Base-by-base conservation (phyloP, 1,140 invertebrate species). In the Chironomus tepperi region DNA sequence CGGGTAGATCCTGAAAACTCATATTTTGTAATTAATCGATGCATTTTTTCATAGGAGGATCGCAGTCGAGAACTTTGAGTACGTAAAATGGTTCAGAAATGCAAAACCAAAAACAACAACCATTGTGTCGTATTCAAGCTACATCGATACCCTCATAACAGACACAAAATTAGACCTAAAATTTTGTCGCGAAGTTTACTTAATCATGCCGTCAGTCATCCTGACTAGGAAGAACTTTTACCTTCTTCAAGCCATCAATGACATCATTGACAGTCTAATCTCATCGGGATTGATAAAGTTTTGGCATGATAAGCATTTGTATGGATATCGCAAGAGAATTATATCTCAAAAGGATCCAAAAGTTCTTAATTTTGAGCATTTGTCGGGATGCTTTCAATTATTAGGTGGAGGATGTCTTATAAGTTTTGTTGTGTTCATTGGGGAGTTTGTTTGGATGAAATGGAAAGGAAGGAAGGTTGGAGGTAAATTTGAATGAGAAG, bases 281-380 rank as follows among this genome's bases (percentile, higher is more conserved):
- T 19, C 65, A 70, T n/a, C 65, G 19, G 65, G 65, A 70, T 70
- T 70, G 19, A 70, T 70, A 18, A 10, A 70, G 7, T 70, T 18
- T 70, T 70, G 65, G 65, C 65, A 70, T 57, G 12, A 57, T 57
- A n/a, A 15, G 47, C 47, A 57, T 57, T 15, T 57, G 47, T 57
- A 57, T 57, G 47, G 24, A 34, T 34, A 34, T 34, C 24, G 24
- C 24, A 57, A 57, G 47, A 5, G 12, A 47, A 15, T 10, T 9
- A 12, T n/a, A 12, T 5, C n/a, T 57, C 2, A 47, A 9, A 57
- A 57, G 15, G 12, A 57, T 5, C 47, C 47, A 15, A 57, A 57
- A 57, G 47, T 57, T 57, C 47, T 57, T 0, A 57, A 12, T 15
- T n/a, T 57, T n/a, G 12, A 5, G 5, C 47, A 57, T 15, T 57